Conservation (phyloP, 2,797 vertebrate genomes). For the Pseudomugil gertrudae region DNA sequence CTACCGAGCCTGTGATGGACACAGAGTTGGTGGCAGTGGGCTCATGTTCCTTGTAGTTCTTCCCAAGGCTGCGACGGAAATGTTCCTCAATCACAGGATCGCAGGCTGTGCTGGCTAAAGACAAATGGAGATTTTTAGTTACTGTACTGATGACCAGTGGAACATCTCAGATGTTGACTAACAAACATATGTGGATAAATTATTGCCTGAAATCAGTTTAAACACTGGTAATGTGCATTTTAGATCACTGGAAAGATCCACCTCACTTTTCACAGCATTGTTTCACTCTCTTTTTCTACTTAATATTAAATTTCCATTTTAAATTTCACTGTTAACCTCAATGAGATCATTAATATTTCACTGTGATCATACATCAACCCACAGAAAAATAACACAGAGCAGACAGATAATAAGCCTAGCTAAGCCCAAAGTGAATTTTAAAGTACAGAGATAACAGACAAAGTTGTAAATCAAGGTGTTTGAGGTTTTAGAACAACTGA, state of each 20-base stretch:
- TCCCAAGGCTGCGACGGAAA: slow-evolving; percentile 96
- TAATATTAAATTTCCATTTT: slow-evolving; percentile 44
- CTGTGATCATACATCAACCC: slow-evolving; percentile 59
- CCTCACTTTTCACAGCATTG: slow-evolving; percentile 43
- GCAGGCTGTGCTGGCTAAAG: slow-evolving; percentile 84
- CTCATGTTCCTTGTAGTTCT: slow-evolving; percentile 98
- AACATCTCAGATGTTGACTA: slow-evolving; percentile 26
- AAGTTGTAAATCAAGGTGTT: slow-evolving; percentile 21
- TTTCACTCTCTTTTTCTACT: slow-evolving; percentile 1
- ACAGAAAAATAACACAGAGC: slow-evolving; percentile 49
- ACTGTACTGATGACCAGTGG: slow-evolving; percentile 22
- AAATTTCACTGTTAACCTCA: slow-evolving; percentile 64
- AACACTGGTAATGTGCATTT: slow-evolving; percentile 38
- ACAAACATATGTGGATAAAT: slow-evolving; percentile 30
- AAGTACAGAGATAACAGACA: slow-evolving; percentile 27
- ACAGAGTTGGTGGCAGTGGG: slow-evolving; percentile 93
- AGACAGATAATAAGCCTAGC: slow-evolving; percentile 27
- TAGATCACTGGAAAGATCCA: slow-evolving; percentile 46
- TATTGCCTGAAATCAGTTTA: slow-evolving; percentile 36
- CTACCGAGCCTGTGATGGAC: slow-evolving; percentile 97
- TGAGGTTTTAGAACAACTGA: slow-evolving; percentile 1
- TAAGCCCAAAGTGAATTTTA: slow-evolving; percentile 8
- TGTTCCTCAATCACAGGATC: slow-evolving; percentile 98
- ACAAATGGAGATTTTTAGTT: slow-evolving; percentile 1
- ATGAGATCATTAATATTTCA: slow-evolving; percentile 62